These are phyloP conservation scores for Amiota mariae DNA, from an alignment of 2,888 invertebrate genomes.

Conservation along the genomic window DNA sequence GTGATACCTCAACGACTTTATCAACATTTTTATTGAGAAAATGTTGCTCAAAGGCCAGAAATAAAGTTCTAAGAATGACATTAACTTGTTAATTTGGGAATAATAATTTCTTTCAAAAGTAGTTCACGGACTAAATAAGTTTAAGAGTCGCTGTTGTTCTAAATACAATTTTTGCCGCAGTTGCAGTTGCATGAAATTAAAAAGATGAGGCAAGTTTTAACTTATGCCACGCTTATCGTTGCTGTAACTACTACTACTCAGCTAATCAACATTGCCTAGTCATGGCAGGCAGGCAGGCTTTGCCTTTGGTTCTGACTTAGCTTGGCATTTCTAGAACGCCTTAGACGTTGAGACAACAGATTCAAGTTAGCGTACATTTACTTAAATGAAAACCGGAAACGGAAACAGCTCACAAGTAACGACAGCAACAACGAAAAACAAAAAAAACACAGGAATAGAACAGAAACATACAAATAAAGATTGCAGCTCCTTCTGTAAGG, in stretches of 20 bases:
- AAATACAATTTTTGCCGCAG: constrained; percentile 21
- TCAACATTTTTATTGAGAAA: no score
- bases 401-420: constrained; percentile 8
- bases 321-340: no score
- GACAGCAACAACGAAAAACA: not conserved
- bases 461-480: not conserved
- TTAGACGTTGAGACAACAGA: no score
- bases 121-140: not conserved
- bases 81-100: not conserved
- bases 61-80: no score
- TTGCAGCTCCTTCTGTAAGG: not conserved
- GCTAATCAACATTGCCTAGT: not conserved
- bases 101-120: not conserved
- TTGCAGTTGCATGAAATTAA: constrained; percentile 24
- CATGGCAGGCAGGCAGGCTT: no score
- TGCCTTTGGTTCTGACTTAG: no score
- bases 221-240: not conserved
- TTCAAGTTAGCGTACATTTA: not conserved
- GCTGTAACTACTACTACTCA: constrained; percentile 1
- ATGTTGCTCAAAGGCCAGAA: no score
- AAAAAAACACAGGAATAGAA: not conserved
- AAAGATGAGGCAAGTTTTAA: constrained; percentile 15
- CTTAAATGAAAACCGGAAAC: constrained; percentile 27
- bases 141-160: not conserved
- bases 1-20: no score